Base-by-base conservation (phyloP, 2,113 vertebrate genomes). In the Ailurus styani region DNA sequence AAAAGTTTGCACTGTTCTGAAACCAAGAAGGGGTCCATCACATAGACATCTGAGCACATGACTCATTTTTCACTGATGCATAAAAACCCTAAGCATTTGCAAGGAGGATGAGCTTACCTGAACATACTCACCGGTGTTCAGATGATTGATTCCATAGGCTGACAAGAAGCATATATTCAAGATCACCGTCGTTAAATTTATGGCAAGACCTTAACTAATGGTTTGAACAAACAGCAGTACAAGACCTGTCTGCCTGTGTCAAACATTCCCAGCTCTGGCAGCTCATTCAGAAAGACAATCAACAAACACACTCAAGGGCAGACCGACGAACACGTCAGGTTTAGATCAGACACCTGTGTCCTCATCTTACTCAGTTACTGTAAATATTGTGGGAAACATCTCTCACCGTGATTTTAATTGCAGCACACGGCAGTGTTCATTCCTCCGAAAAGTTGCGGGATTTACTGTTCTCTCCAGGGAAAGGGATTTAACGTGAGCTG, bases 11-110 rank as follows among this genome's bases (percentile, higher is more conserved):
- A 2, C 25, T 20, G 2, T 45, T 13, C 52, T 42, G 3, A 37
- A 77, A 47, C n/a, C 0, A 12, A 50, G 27, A n/a, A 23, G 40
- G 25, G 29, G 31, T 47, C 6, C 2, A 7, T 9, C 34, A 83
- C 29, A 62, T 11, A n/a, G 5, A 47, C 6, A 12, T 34, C 42
- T 52, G 42, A 85, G 15, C 37, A 52, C 0, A 0, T 1, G 0
- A 27, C 3, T 1, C 12, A 2, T 42, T 62, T 2, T 18, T 31
- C 57, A 52, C 18, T 50, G 14, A 50, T 6, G 29, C 27, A 42
- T 21, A 77, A 60, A 95, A 77, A 40, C 42, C 54, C n/a, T 37
- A 78, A 52, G 55, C 20, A 34, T 77, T 42, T 70, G 42, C 29
- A 54, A 25, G 27, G 52, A 62, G 21, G 13, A 37, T 84, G 57